Base-by-base conservation (phyloP, 2,113 vertebrate genomes). In the Chloropsis hardwickii region DNA sequence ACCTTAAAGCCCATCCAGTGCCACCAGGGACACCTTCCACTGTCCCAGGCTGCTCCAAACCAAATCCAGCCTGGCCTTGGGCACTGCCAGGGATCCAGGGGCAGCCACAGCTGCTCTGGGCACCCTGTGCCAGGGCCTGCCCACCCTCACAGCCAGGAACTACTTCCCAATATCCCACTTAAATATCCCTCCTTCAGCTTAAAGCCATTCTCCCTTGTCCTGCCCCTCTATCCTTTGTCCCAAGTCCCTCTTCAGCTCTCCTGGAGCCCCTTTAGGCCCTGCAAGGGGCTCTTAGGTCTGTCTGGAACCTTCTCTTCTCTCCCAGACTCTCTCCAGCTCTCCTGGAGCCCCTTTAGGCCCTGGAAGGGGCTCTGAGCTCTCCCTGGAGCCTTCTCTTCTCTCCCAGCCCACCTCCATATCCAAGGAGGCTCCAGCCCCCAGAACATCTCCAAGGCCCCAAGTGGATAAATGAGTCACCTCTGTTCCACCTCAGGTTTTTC, bases 231-330 rank as follows among this genome's bases (percentile, higher is more conserved):
- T 2, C 0, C 37, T 66, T 44, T 37, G 25, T 44, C 31, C 54
- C 65, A 2, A 31, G 12, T 20, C 37, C 27, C 39, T 61, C 27
- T 58, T 3, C 61, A 42, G 25, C 61, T 66, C 44, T 67, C 14
- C 45, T 86, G 72, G 72, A 86, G 12, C 9, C 39, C 9, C 45
- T 69, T 51, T 2, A 39, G 23, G 22, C 31, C 11, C 45, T 60
- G 37, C 0, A 3, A 51, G 7, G 6, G 33, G 71, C 45, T 77
- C 53, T 18, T 0, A 45, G 33, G 0, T 47, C n/a, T 54, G 28
- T 1, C 14, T 77, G 54, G 22, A 60, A 2, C 61, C 11, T 37
- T 37, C 25, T 5, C 37, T 42, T 42, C 44, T 42, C 33, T 69
- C 33, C 8, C 64, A 86, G 18, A 22, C 45, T 45, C 18, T 8